Evolutionary conservation across 2,113 vertebrate genomes (phyloP), one percentile per base, ranked within the genome.

Genomic region (Etheostoma spectabile): DNA sequence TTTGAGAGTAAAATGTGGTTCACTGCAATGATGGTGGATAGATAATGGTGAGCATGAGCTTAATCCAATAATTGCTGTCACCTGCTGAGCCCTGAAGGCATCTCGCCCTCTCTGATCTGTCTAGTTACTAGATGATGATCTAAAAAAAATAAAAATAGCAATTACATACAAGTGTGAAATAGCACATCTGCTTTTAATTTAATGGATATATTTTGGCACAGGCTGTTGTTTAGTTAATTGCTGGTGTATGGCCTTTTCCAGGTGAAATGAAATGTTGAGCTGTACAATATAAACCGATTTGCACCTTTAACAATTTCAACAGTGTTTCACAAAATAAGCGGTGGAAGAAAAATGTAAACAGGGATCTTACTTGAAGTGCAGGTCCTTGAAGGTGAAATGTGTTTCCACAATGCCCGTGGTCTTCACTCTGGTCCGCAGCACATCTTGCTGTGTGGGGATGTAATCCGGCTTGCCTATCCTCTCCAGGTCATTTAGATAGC

Each of bases 381-480:
- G 96, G 76, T 99, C 97, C 93, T 99, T 99, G 94, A 99, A 99
- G 89, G 98, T 99, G 95, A 99, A 99, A 88, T 99, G 98, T 0
- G 98, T 99, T 89, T 99, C 98, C 85, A 99, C 98, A 0, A 99
- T 99, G 89, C 98, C 98, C 0, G 98, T 99, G 94, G 98, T 99
- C 94, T 99, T 99, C 91, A 99, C 98, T 6, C 98, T 94, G 79
- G 98, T 99, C 80, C 98, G 95, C 82, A 99, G 95, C 84, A 99
- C 98, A 0, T 99, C 98, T 83, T 99, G 98, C 91, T 99, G 98
- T 0, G 97, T 99, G 55, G 98, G 98, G 88, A 99, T 97, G 92
- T 99, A 99, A 89, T 99, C 97, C 0, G 93, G 83, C 93, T 96
- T 96, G 63, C 92, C 96, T 97, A 98, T 98, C 93, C 97, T 95